These are phyloP conservation scores for Cantharis nigra DNA, from an alignment of 2,888 invertebrate species.

Conservation along the genomic window DNA sequence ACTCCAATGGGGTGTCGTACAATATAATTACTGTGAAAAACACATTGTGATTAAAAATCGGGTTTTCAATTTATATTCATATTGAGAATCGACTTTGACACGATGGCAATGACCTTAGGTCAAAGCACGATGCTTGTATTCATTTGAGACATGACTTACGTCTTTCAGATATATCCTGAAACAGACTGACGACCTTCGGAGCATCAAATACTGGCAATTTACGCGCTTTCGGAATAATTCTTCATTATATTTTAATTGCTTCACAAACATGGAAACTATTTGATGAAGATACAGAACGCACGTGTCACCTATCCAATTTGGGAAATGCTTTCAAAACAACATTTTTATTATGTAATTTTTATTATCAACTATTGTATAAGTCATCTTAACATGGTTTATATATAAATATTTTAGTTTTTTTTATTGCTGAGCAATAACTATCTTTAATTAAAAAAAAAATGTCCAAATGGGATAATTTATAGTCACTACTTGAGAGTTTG, in stretches of 20 bases:
- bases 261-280: conserved; percentile 10
- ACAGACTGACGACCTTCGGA: conserved; percentile 13
- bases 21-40: not conserved
- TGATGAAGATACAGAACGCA: not conserved
- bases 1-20: not conserved
- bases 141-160: conserved; percentile 19
- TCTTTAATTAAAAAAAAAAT: not conserved
- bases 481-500: not conserved
- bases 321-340: not conserved
- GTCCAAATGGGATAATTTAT: not conserved
- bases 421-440: not conserved
- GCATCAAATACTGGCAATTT: conserved; percentile 5
- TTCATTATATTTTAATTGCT: conserved; percentile 17
- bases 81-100: conserved; percentile 23
- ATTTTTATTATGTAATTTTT: not conserved
- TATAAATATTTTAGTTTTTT: not conserved
- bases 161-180: conserved; percentile 15
- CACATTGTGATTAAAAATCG: conserved; percentile 20
- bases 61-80: conserved; percentile 21
- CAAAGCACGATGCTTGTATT: conserved; percentile 18
- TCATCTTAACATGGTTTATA: not conserved
- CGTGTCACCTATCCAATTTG: conserved; percentile 2
- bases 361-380: not conserved
- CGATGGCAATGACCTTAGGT: conserved; percentile 23
- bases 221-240: conserved; percentile 8